Evolutionary conservation across 2,797 vertebrate genomes (phyloP), one percentile per base, ranked within the genome.

Genomic region (Xiphorhynchus erythropygius): DNA sequence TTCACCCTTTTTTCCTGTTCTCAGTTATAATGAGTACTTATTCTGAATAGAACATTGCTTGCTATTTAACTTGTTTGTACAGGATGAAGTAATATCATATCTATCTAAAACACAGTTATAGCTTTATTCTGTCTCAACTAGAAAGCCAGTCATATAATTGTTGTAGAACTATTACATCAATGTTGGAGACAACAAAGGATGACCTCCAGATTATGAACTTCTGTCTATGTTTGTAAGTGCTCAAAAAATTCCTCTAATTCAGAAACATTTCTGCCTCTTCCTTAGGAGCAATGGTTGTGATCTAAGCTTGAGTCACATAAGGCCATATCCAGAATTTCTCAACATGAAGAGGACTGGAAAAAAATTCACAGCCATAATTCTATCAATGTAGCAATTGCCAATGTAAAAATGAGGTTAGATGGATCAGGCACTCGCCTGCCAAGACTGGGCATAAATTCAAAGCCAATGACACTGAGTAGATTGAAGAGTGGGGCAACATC

Each of bases 261-360:
- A 84, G 87, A 85, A 86, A 50, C 5, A 22, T 55, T 78, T 87
- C 69, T 77, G 27, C 50, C 35, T 77, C 6, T 46, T 85, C n/a
- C 50, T 46, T 39, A 65, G 39, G 14, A 78, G 42, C 0, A 1
- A 44, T 10, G 5, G 11, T n/a, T 74, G 14, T 39, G 53, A 64
- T 55, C n/a, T 80, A 56, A 83, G 35, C 37, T 69, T 50, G 55
- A 85, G 28, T 68, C 55, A 87, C 56, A 9, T 12, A 37, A 37
- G 2, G 2, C 10, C 60, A 9, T 22, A 55, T 32, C 32, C n/a
- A 52, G 57, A 57, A 80, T 49, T 91, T 68, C 24, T 78, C 39
- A 50, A 47, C 12, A 27, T 14, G 18, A 27, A 68, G 39, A 80
- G 83, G 11, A 47, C 0, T 22, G n/a, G n/a, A 10, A 65, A 73